Conservation (phyloP, 2,113 vertebrate genomes). For the Gymnorhina tibicen region DNA sequence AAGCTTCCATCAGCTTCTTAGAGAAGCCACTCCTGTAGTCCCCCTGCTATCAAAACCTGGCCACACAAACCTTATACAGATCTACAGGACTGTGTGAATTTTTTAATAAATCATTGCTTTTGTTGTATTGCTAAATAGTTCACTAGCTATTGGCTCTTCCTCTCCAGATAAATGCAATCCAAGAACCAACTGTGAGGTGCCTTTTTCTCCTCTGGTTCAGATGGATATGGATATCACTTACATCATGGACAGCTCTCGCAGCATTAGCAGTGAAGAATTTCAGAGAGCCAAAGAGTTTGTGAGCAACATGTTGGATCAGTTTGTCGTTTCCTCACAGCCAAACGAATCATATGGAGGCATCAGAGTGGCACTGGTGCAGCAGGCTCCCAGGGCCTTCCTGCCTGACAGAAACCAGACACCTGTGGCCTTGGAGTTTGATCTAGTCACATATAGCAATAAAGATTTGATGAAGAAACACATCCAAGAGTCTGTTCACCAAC, state of each 20-base stretch:
- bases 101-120: background rate
- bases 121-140: background rate
- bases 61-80: background rate
- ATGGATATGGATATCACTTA: slow-evolving; percentile 79
- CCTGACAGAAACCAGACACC: slow-evolving; percentile 5
- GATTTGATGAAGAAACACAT: slow-evolving; percentile 75
- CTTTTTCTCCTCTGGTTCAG: slow-evolving; percentile 17
- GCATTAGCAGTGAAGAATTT: slow-evolving; percentile 71
- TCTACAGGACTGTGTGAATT: background rate
- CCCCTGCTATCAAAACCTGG: background rate
- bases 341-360: background rate
- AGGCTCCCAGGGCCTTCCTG: slow-evolving; percentile 60
- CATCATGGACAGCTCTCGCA: slow-evolving; percentile 79
- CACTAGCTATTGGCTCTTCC: background rate
- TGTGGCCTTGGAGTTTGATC: slow-evolving; percentile 71
- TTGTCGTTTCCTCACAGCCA: slow-evolving; percentile 72
- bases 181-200: slow-evolving; percentile 45
- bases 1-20: background rate
- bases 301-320: slow-evolving; percentile 71
- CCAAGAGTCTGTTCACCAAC: slow-evolving; percentile 47
- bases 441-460: slow-evolving; percentile 59
- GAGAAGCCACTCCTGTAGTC: background rate
- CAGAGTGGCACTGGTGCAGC: slow-evolving; percentile 77
- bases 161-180: slow-evolving; percentile 79
- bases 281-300: slow-evolving; percentile 73